phyloP scores from a whole-genome alignment of 2,888 invertebrate genomes.

The Hypercompe scribonia region DNA sequence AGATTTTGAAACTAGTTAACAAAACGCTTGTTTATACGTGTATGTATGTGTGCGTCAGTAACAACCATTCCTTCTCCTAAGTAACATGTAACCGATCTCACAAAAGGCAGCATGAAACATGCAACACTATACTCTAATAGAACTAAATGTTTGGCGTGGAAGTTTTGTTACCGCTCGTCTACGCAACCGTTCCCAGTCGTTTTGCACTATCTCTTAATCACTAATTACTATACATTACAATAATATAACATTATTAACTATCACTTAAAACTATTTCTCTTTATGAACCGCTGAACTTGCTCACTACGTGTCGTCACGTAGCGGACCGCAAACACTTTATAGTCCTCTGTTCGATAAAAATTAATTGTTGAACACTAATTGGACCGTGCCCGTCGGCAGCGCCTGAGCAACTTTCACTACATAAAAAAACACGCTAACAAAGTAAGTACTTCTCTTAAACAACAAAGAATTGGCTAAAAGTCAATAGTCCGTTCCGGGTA shows the following conservation, averaged over 20 bases:
- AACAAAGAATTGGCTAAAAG: constrained; percentile 82
- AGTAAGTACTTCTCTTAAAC: constrained; percentile 82
- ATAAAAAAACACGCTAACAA: constrained; percentile 82
- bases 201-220: constrained; percentile 84
- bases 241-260: constrained; percentile 80
- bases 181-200: constrained; percentile 84
- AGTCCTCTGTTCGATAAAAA: constrained; percentile 76
- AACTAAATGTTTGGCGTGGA: constrained; percentile 57
- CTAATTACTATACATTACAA: constrained; percentile 78
- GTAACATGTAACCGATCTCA: constrained; percentile 54
- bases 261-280: constrained; percentile 79
- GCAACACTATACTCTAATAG: constrained; percentile 51
- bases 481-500: constrained; percentile 71
- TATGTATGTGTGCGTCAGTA: constrained; percentile 39
- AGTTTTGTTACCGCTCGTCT: constrained; percentile 55
- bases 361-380: constrained; percentile 81
- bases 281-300: constrained; percentile 71
- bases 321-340: constrained; percentile 65
- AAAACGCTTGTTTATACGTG: constrained; percentile 29
- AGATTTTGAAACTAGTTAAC: constrained; percentile 34
- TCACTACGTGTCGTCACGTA: constrained; percentile 65
- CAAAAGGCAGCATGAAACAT: constrained; percentile 57
- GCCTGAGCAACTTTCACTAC: constrained; percentile 86
- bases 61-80: constrained; percentile 39
- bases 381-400: constrained; percentile 82